phyloP scores from a whole-genome alignment of 2,888 invertebrate genomes.

The Macrosiphum euphorbiae region DNA sequence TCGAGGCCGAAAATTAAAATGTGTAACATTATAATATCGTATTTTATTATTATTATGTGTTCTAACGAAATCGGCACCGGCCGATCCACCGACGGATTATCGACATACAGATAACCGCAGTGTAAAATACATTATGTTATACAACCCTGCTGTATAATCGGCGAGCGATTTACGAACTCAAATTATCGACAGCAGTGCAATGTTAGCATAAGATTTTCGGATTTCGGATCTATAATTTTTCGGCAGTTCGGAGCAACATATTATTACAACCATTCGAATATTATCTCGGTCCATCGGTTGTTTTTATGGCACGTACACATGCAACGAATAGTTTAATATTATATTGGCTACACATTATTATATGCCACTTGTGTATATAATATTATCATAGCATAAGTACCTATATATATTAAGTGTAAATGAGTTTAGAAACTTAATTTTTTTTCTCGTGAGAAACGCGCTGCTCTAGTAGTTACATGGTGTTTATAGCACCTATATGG shows the following conservation, averaged over 20 bases:
- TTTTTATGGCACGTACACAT: not conserved
- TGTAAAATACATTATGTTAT: not conserved
- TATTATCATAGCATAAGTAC: not conserved
- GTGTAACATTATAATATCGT: not conserved
- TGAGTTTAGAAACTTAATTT: not conserved
- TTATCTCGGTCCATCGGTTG: not conserved
- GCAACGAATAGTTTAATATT: not conserved
- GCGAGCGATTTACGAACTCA: not conserved
- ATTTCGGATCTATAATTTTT: not conserved
- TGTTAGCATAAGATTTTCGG: not conserved
- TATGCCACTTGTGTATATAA: not conserved
- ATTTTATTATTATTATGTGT: not conserved
- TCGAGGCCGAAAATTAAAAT: not conserved
- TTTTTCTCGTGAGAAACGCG: not conserved
- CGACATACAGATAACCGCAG: not conserved
- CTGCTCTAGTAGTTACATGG: not conserved
- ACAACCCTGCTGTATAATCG: not conserved
- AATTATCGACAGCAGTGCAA: not conserved
- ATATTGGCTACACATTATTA: not conserved
- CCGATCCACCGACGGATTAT: not conserved
- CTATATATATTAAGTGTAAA: not conserved
- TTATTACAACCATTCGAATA: not conserved
- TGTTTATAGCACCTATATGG: not conserved
- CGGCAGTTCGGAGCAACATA: not conserved
- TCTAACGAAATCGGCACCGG: not conserved